A percentile compares a stretch with the other conserved stretches of the same genome.
Evolutionary conservation across 2,888 invertebrate species (phyloP).

Genomic region (Sphinx pinastri): DNA sequence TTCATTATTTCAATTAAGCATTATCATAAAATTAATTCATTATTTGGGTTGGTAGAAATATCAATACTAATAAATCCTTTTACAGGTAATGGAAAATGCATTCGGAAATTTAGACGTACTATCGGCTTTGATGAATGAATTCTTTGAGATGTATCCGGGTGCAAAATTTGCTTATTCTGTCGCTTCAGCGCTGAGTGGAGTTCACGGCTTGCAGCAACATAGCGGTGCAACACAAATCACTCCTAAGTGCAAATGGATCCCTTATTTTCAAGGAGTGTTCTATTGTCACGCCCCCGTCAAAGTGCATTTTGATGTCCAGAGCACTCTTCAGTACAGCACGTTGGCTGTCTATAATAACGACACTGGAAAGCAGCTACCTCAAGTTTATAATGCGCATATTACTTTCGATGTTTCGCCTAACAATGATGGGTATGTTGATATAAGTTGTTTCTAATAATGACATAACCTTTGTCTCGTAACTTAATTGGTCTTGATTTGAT

Average conservation of each 20-base stretch:
- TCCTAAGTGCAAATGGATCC: constrained; percentile 68
- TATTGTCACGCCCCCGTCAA: constrained; percentile 66
- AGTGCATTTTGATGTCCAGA: constrained; percentile 68
- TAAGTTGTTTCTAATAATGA: background rate
- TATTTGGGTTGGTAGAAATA: background rate
- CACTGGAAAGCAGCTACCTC: constrained; percentile 56
- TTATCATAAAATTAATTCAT: no score
- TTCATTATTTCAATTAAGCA: no score
- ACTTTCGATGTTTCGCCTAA: constrained; percentile 68
- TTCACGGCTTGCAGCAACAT: constrained; percentile 58
- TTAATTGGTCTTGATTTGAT: background rate
- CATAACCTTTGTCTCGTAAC: background rate
- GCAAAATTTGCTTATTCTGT: constrained; percentile 67
- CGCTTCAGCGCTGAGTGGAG: constrained; percentile 65
- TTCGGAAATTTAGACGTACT: constrained; percentile 67
- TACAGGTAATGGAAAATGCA: constrained; percentile 65
- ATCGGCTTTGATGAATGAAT: constrained; percentile 70
- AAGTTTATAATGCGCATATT: constrained; percentile 61
- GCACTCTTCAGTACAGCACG: constrained; percentile 53
- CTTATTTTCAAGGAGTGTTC: constrained; percentile 71
- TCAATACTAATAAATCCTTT: constrained; percentile 26
- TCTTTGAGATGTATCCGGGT: constrained; percentile 67
- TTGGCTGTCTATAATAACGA: constrained; percentile 70
- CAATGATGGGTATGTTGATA: constrained; percentile 54
- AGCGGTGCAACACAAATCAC: constrained; percentile 50